Conservation (phyloP, 1,140 invertebrate genomes). For the Drosophila pseudoananassae region DNA sequence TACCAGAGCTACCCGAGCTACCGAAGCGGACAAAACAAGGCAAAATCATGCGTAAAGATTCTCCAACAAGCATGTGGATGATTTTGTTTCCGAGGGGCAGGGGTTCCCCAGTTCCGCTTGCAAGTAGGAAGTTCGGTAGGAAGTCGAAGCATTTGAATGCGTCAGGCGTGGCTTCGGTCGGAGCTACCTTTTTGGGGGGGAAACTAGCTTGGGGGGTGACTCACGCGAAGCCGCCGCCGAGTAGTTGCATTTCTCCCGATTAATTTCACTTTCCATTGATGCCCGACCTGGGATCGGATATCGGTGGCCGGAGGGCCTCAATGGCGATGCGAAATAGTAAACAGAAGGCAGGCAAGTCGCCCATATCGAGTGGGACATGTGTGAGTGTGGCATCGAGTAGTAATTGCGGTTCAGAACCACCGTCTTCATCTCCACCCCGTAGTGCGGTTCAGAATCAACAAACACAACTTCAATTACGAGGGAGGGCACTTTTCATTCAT, state of each 20-base stretch:
- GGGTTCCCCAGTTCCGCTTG: slow-evolving; percentile 68
- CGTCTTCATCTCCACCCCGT: neutral
- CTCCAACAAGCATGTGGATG: slow-evolving; percentile 39
- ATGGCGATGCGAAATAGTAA: slow-evolving; percentile 15
- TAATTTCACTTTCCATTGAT: slow-evolving; percentile 12
- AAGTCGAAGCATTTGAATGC: slow-evolving; percentile 9
- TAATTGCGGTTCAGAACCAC: neutral
- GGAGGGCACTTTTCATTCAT: slow-evolving; percentile 43
- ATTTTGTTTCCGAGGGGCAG: slow-evolving; percentile 24
- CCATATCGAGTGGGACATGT: slow-evolving; percentile 26
- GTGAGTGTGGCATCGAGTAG: neutral
- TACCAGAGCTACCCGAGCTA: no score
- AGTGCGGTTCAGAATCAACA: slow-evolving; percentile 20
- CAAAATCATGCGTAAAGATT: slow-evolving; percentile 78
- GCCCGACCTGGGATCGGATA: neutral
- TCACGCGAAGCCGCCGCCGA: no score
- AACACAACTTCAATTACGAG: slow-evolving; percentile 44
- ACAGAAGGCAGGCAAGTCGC: slow-evolving; percentile 33
- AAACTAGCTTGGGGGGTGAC: no score
- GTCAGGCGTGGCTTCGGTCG: neutral
- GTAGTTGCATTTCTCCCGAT: no score
- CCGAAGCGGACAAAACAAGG: slow-evolving; percentile 44
- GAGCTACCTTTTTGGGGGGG: no score
- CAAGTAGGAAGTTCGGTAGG: no score
- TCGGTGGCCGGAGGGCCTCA: slow-evolving; percentile 2